Percentiles rank a stretch among this genome's conserved stretches.
Evolutionary conservation across 2,888 invertebrate species (phyloP).

Genomic region (Ormyrus nitidulus): DNA sequence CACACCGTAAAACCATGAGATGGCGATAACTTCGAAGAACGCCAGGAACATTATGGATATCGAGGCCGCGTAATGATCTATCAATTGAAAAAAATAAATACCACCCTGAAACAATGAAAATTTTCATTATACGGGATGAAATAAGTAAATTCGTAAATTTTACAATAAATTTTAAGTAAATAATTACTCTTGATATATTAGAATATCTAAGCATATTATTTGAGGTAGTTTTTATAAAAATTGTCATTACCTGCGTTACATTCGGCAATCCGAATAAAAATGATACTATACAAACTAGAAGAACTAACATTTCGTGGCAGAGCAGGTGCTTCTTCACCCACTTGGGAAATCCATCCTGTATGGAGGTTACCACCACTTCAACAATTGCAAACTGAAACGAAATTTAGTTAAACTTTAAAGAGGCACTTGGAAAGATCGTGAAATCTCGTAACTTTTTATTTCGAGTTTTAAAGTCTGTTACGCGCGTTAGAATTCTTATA

Average conservation of each 20-base stretch:
- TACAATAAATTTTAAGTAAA: no score
- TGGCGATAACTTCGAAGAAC: conserved; percentile 93
- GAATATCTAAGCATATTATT: conserved; percentile 1
- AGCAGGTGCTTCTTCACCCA: conserved; percentile 89
- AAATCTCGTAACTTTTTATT: no score
- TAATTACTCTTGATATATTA: no score
- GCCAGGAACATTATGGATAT: conserved; percentile 94
- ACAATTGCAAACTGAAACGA: conserved; percentile 91
- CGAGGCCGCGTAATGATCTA: conserved; percentile 95
- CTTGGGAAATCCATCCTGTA: conserved; percentile 93
- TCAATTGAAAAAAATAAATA: conserved; percentile 92
- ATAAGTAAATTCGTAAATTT: no score
- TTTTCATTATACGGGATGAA: conserved; percentile 13
- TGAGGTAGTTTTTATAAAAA: neutral
- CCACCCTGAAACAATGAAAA: conserved; percentile 82
- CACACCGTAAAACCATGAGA: conserved; percentile 95
- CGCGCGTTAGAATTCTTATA: no score
- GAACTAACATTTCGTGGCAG: conserved; percentile 90
- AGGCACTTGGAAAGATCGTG: no score
- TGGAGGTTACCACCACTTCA: conserved; percentile 94
- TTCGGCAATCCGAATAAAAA: conserved; percentile 91
- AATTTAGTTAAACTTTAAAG: neutral
- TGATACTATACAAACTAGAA: conserved; percentile 88
- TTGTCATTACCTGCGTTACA: conserved; percentile 83
- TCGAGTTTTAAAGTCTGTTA: no score